Base-by-base conservation (phyloP, 1,140 invertebrate species). In the Leptopilina clavipes region DNA sequence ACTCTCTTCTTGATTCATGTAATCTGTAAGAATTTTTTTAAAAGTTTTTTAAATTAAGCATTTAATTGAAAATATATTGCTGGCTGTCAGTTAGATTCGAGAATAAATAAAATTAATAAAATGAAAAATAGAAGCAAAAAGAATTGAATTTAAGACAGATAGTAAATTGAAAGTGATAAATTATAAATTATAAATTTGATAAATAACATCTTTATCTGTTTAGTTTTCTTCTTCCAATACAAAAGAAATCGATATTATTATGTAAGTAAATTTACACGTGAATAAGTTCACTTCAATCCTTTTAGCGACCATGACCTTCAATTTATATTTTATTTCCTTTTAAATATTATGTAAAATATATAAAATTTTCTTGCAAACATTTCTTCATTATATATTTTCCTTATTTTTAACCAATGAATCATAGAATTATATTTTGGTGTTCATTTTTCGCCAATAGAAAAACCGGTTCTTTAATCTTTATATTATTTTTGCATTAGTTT, bases 1-100 rank as follows among this genome's bases (percentile, higher is more conserved):
- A 79, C 59, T 76, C 78, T 75, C 77, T 82, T 75, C 75, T 85
- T 87, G 84, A 86, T 82, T 85, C 89, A 90, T 90, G 86, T 89
- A 89, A 90, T 87, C 89, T 90, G 59, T 3, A 31, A 65, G n/a
- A 59, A 59, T 14, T 52, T 52, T 52, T 12, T 14, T 48, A 48
- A 5, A 31, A 31, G 5, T 31, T 52, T 17, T 52, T 14, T 48
- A 12, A 14, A 14, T 14, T 14, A 0, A 48, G 45, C 11, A n/a
- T 14, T 48, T 48, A 44, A 44, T 44, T 44, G 8, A 44, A 44
- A 44, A 44, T 44, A 11, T 31, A 31, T 31, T 31, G 25, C 25
- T 31, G 25, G 25, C 25, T 31, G n/a, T n/a, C n/a, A n/a, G n/a
- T n/a, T n/a, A n/a, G 6, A 31, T 31, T 3, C 25, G 6, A 31